Conservation (phyloP, 2,113 vertebrate genomes). For the Gavialis gangeticus region DNA sequence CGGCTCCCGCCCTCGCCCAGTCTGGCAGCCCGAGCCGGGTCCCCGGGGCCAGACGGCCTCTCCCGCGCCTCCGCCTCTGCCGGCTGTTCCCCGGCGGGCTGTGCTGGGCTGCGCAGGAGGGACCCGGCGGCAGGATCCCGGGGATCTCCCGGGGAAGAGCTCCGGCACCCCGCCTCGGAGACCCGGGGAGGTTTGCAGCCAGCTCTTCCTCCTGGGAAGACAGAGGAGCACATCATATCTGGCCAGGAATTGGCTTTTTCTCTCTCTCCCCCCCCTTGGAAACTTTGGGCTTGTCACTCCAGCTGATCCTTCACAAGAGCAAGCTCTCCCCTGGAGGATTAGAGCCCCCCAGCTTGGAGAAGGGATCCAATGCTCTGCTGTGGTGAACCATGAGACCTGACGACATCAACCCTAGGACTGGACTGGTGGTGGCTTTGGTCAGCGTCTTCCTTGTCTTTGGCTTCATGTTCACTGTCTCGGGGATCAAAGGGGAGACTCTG, state of each 20-base stretch:
- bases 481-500: slow-evolving; percentile 86
- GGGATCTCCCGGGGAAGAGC: background rate
- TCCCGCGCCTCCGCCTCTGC: background rate
- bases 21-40: background rate
- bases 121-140: background rate
- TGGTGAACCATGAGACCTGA: slow-evolving; percentile 82
- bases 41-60: background rate
- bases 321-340: background rate
- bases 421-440: slow-evolving; percentile 87
- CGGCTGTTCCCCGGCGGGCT: background rate
- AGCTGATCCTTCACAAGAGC: background rate
- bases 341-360: background rate
- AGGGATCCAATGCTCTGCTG: background rate
- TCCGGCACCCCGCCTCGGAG: background rate
- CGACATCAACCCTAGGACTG: slow-evolving; percentile 87
- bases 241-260: background rate
- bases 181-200: background rate
- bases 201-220: background rate
- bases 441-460: slow-evolving; percentile 88
- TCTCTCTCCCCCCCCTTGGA: background rate
- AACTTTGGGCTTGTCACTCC: background rate
- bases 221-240: background rate
- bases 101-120: background rate
- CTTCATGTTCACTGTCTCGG: slow-evolving; percentile 90
- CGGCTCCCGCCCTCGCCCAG: background rate